Evolutionary conservation across 2,113 vertebrate genomes (phyloP).

Genomic region (Oncorhynchus clarkii): DNA sequence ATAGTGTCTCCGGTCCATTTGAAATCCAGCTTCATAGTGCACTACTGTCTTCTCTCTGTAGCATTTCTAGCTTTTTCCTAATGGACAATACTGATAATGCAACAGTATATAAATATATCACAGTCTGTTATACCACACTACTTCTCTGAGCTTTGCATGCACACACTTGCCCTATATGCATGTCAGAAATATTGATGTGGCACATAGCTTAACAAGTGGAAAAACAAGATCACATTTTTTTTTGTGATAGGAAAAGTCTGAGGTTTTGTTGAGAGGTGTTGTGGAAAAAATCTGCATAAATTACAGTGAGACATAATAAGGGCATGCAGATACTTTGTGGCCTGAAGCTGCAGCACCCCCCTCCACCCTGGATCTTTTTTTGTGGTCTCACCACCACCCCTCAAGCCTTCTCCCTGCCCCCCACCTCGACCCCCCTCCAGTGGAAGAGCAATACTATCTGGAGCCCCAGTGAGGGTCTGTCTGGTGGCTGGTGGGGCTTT

Average conservation of each 20-base stretch:
- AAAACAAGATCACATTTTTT: slow-evolving; percentile 37
- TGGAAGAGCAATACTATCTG: slow-evolving; percentile 31
- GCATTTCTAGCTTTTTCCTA: background rate
- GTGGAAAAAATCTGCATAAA: slow-evolving; percentile 38
- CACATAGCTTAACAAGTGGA: slow-evolving; percentile 19
- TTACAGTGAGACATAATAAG: slow-evolving; percentile 46
- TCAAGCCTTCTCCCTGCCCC: background rate
- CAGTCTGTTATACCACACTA: slow-evolving; percentile 1
- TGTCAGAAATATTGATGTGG: slow-evolving; percentile 20
- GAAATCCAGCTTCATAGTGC: slow-evolving; percentile 3
- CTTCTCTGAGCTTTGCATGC: slow-evolving; percentile 26
- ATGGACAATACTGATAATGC: slow-evolving; percentile 7
- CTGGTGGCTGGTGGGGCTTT: slow-evolving; percentile 40
- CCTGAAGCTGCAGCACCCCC: slow-evolving; percentile 44
- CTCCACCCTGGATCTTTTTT: background rate
- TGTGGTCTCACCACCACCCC: background rate
- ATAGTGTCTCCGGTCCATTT: slow-evolving; percentile 21
- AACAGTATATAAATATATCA: slow-evolving; percentile 4
- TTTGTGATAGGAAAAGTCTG: slow-evolving; percentile 31
- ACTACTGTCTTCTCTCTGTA: slow-evolving; percentile 1
- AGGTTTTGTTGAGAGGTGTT: slow-evolving; percentile 38
- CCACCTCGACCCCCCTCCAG: slow-evolving; percentile 11
- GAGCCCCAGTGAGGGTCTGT: slow-evolving; percentile 39
- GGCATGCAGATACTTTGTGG: slow-evolving; percentile 55
- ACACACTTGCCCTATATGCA: slow-evolving; percentile 13